Percentiles rank a stretch among this genome's conserved stretches.
These are phyloP conservation scores for Limnephilus lunatus DNA, from an alignment of 2,888 invertebrate species.

Conservation along the genomic window DNA sequence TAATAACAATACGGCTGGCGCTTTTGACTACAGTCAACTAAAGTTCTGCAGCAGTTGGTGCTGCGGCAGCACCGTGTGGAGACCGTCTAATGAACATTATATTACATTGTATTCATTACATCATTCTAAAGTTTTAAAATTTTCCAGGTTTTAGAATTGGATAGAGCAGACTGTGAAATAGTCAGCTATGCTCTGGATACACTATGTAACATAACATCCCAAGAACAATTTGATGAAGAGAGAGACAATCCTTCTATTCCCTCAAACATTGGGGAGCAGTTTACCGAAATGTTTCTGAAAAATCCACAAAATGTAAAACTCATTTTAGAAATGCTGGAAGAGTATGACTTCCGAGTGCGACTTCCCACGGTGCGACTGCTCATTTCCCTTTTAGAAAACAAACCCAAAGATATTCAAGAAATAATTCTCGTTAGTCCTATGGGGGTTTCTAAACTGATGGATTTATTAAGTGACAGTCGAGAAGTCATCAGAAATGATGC, in stretches of 20 bases:
- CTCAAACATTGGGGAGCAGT: slow-evolving; percentile 91
- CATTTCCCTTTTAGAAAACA: slow-evolving; percentile 90
- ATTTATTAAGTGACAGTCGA: slow-evolving; percentile 93
- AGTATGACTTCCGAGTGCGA: slow-evolving; percentile 96
- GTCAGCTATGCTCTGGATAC: slow-evolving; percentile 95
- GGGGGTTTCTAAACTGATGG: slow-evolving; percentile 98
- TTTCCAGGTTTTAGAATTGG: slow-evolving; percentile 89
- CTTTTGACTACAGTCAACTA: no score
- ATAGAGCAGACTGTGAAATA: slow-evolving; percentile 94
- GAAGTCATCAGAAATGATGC: slow-evolving; percentile 98
- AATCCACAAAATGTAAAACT: slow-evolving; percentile 89
- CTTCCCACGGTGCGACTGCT: slow-evolving; percentile 93
- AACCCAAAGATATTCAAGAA: slow-evolving; percentile 92
- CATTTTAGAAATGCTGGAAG: slow-evolving; percentile 91
- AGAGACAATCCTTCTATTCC: slow-evolving; percentile 81
- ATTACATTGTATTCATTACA: not conserved
- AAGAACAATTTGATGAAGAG: slow-evolving; percentile 89
- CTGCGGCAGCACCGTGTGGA: no score
- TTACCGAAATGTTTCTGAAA: slow-evolving; percentile 98
- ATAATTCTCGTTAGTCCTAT: slow-evolving; percentile 93
- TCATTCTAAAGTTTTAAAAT: not conserved
- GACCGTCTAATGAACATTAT: not conserved
- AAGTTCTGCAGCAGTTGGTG: no score
- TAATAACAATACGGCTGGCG: no score
- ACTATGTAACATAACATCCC: slow-evolving; percentile 92